Conservation (phyloP, 2,113 vertebrate species). For the Scalopus aquaticus region DNA sequence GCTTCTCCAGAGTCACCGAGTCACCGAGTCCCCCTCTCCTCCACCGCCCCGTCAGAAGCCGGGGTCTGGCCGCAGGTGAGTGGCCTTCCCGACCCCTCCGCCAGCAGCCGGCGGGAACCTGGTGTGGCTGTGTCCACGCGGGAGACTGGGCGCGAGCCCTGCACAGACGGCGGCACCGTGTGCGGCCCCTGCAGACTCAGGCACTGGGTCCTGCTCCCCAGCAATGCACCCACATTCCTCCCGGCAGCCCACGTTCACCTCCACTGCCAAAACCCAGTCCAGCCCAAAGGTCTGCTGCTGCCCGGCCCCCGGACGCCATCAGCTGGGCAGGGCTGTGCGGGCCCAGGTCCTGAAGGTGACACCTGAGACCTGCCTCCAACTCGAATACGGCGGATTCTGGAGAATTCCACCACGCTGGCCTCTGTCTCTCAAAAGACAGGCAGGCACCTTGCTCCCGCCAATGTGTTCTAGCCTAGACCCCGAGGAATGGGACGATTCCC, state of each 20-base stretch:
- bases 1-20: neutral
- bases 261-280: neutral
- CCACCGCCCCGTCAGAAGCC: neutral
- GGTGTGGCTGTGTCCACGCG: neutral
- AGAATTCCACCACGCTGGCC: neutral
- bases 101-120: accelerated
- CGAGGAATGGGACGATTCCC: neutral
- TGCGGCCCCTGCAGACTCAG: no score
- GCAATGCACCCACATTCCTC: no score
- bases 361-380: neutral
- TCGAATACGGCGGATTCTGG: neutral
- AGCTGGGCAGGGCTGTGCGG: no score
- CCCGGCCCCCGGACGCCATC: neutral
- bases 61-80: accelerated
- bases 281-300: no score
- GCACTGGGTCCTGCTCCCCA: no score
- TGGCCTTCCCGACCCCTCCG: neutral
- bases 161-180: neutral
- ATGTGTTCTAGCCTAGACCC: neutral
- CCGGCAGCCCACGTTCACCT: neutral
- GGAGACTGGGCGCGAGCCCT: neutral
- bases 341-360: neutral
- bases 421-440: neutral
- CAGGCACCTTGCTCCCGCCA: neutral
- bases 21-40: neutral